phyloP scores from a whole-genome alignment of 2,113 vertebrate species.

The Gavialis gangeticus region DNA sequence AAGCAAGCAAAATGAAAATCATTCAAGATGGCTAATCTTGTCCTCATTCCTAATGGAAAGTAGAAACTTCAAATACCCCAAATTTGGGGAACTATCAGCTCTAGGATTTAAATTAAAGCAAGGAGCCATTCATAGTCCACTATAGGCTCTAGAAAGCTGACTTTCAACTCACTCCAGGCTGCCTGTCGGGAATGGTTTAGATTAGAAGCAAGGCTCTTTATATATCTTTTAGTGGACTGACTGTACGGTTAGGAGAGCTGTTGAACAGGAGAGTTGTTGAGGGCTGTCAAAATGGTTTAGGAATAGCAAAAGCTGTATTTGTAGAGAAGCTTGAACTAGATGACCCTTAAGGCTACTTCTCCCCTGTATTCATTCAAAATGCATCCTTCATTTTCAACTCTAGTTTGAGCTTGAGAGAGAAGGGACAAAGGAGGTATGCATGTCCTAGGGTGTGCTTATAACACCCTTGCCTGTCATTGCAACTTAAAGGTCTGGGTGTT shows the following conservation, averaged over 20 bases:
- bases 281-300: neutral
- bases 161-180: too few species aligned
- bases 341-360: neutral
- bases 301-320: neutral
- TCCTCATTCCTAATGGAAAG: neutral
- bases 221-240: too few species aligned
- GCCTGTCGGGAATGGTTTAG: too few species aligned
- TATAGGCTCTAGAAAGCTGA: too few species aligned
- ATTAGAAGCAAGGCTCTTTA: too few species aligned
- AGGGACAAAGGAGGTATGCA: neutral
- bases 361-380: neutral
- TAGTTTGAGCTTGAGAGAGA: neutral
- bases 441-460: neutral
- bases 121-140: neutral
- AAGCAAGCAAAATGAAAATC: neutral
- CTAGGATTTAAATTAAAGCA: neutral
- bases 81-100: neutral
- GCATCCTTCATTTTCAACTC: neutral
- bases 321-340: too few species aligned
- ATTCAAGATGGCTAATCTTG: neutral
- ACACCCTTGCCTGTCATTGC: constrained; percentile 16
- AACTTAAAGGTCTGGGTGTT: neutral
- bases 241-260: too few species aligned
- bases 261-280: too few species aligned
- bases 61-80: neutral